Base-by-base conservation (phyloP, 2,888 invertebrate genomes). In the Clostera curtula region DNA sequence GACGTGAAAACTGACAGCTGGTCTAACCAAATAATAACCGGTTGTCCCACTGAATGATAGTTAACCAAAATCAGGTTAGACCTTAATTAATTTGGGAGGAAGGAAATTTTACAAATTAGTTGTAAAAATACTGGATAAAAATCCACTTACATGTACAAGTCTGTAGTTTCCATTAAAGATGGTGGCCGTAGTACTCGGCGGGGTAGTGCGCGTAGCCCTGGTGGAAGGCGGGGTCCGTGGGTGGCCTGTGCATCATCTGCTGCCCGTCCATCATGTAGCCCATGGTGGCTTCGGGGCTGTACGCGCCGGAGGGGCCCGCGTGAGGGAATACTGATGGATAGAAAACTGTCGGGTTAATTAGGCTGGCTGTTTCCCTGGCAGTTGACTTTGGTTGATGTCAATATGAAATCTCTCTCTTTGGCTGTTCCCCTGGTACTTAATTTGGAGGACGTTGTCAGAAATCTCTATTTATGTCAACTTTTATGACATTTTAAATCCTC, bases 241-340 rank as follows among this genome's bases (percentile, higher is more conserved):
- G 95, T 67, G 95, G 93, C 87, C 95, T 92, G 87, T 95, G 95
- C 93, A 95, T 95, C 95, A 96, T 96, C 86, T 95, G 95, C 86
- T 95, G 95, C 60, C 95, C 94, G 86, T 97, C 97, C 95, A 97
- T 96, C 93, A 97, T 97, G 85, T 96, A 96, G 80, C 96, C 95
- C 90, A 95, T 95, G 72, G 93, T 90, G 63, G 94, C 95, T 79
- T 97, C 97, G 54, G 97, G 97, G 85, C 96, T 96, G 88, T 97
- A 97, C 49, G 93, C 93, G 62, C 95, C 95, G 85, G 95, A 95
- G 61, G 96, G 96, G 79, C 96, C 96, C 86, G 96, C 94, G 85
- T 94, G 93, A 57, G 94, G 94, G 86, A 95, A 95, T 79, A 95
- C 95, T 93, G 89, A 83, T 40, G 83, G 83, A 53, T 82, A 82